Conservation (phyloP, 64 coral and sea anemone species). For the Montipora cactus region DNA sequence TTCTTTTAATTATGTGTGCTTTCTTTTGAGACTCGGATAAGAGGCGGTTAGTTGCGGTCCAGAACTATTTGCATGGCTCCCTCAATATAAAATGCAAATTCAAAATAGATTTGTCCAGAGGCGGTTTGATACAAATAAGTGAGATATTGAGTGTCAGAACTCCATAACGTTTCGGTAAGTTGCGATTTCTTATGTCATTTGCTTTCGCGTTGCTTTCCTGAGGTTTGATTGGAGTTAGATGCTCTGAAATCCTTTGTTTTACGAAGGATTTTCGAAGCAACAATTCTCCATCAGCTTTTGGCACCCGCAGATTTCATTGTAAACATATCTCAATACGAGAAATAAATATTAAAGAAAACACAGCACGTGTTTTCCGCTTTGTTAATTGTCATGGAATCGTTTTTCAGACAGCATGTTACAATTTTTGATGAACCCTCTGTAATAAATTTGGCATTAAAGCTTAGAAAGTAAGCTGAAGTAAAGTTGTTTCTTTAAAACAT, state of each 20-base stretch:
- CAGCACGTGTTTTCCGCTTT: neutral
- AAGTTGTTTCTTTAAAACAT: too few relatives aligned
- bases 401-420: neutral
- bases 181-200: neutral
- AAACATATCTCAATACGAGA: neutral
- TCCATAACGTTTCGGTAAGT: neutral
- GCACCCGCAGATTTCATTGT: conserved; percentile 18
- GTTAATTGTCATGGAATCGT: neutral
- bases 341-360: neutral
- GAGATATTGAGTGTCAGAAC: neutral
- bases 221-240: neutral
- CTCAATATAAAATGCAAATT: neutral
- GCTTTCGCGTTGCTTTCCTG: neutral
- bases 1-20: neutral
- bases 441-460: too few relatives aligned
- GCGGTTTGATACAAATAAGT: neutral
- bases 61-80: too few relatives aligned
- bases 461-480: too few relatives aligned
- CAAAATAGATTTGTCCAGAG: neutral
- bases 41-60: too few relatives aligned
- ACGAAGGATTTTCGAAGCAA: neutral
- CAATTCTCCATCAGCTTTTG: neutral
- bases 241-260: neutral
- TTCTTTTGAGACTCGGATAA: neutral
- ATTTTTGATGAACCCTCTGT: neutral